Conservation (phyloP, 2,797 vertebrate genomes). For the Acanthopagrus latus region DNA sequence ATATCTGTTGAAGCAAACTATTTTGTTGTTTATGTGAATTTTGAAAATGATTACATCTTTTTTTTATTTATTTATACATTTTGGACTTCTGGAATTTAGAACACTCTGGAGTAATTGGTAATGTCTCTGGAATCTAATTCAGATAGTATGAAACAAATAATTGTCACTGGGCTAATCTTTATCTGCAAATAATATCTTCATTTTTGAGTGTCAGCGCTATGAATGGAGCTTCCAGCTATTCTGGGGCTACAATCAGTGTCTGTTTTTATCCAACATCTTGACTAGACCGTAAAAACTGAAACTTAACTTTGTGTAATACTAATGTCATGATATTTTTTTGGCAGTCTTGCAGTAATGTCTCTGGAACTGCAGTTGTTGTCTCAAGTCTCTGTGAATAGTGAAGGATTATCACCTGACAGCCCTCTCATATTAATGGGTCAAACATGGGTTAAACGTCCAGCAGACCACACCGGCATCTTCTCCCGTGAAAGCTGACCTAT, state of each 20-base stretch:
- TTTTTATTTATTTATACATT: no score
- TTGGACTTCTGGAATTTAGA: no score
- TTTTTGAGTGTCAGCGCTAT: no score
- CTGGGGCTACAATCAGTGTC: neutral
- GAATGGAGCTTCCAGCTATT: no score
- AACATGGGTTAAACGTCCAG: slow-evolving; percentile 18
- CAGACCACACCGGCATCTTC: neutral
- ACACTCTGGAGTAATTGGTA: no score
- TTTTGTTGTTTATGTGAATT: no score
- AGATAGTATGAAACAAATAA: no score
- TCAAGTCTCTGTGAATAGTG: neutral
- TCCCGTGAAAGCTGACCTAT: slow-evolving; percentile 21
- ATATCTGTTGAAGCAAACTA: no score
- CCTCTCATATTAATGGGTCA: slow-evolving; percentile 20
- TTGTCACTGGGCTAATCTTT: no score
- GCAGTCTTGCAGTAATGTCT: neutral
- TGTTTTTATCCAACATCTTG: neutral
- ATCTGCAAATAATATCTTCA: no score
- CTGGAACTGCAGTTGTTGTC: neutral
- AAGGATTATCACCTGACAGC: slow-evolving; percentile 9
- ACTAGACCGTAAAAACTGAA: neutral
- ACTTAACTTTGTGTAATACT: neutral
- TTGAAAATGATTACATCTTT: no score
- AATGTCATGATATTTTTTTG: neutral
- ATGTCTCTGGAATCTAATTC: no score